A percentile compares a stretch with the other conserved stretches of the same genome.
phyloP scores from a whole-genome alignment of 2,797 vertebrate genomes.

The Sphenodon punctatus region DNA sequence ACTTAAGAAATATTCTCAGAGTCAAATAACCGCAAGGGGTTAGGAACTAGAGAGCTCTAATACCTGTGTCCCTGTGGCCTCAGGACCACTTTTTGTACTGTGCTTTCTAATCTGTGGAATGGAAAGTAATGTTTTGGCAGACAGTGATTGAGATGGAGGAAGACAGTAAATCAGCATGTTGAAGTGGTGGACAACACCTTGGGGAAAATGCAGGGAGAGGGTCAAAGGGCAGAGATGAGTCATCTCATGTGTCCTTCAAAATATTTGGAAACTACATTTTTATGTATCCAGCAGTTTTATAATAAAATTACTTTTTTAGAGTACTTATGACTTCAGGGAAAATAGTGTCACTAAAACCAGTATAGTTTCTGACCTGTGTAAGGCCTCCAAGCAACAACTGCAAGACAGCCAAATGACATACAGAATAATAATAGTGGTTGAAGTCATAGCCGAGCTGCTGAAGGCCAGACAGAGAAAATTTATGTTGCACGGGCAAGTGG shows the following conservation, averaged over 20 bases:
- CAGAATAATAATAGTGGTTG: neutral
- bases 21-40: neutral
- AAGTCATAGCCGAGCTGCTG: slow-evolving; percentile 3
- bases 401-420: neutral
- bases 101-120: neutral
- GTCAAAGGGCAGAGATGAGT: slow-evolving; percentile 13
- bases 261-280: slow-evolving; percentile 30
- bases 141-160: slow-evolving; percentile 7
- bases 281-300: neutral
- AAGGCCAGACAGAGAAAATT: neutral
- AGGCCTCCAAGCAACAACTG: slow-evolving; percentile 8
- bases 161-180: neutral
- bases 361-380: slow-evolving; percentile 13
- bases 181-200: neutral
- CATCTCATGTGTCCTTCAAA: slow-evolving; percentile 20
- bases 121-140: neutral
- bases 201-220: neutral
- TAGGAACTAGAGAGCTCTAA: neutral
- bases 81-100: neutral
- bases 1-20: neutral
- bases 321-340: neutral
- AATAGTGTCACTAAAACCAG: slow-evolving; percentile 32
- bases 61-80: neutral
- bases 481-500: neutral
- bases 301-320: slow-evolving; percentile 34